Evolutionary conservation across 2,113 vertebrate species (phyloP).

Genomic region (Centropus bengalensis): DNA sequence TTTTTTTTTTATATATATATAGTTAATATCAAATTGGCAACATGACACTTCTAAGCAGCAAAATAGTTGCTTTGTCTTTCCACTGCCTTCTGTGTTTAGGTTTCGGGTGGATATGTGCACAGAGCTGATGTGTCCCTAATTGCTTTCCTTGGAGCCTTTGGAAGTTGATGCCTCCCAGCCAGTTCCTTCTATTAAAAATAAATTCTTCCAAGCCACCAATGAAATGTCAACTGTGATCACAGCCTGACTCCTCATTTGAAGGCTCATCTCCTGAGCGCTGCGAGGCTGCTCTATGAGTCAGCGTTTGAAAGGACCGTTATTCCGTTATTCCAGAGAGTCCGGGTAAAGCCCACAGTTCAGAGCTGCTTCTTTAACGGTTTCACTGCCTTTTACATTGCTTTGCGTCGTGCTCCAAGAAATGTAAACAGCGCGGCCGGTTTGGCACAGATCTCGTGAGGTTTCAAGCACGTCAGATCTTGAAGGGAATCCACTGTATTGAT

Average conservation of each 20-base stretch:
- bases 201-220: slow-evolving; percentile 65
- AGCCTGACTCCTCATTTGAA: slow-evolving; percentile 53
- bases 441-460: neutral
- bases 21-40: neutral
- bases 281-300: slow-evolving; percentile 47
- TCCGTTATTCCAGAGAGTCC: slow-evolving; percentile 34
- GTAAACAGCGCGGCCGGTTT: neutral
- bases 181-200: slow-evolving; percentile 66
- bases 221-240: slow-evolving; percentile 63
- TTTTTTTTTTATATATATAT: neutral
- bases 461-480: neutral
- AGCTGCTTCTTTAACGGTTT: slow-evolving; percentile 3
- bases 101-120: neutral
- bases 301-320: slow-evolving; percentile 40
- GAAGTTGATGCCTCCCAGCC: slow-evolving; percentile 59
- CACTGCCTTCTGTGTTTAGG: neutral
- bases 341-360: slow-evolving; percentile 36
- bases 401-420: neutral
- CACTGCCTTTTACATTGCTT: neutral
- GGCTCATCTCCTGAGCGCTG: slow-evolving; percentile 30
- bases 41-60: neutral
- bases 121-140: slow-evolving; percentile 28
- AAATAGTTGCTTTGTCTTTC: neutral
- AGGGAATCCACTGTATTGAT: neutral
- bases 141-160: slow-evolving; percentile 57